These are phyloP conservation scores for Carpatolechia fugitivella DNA, from an alignment of 2,888 invertebrate genomes.

Conservation along the genomic window DNA sequence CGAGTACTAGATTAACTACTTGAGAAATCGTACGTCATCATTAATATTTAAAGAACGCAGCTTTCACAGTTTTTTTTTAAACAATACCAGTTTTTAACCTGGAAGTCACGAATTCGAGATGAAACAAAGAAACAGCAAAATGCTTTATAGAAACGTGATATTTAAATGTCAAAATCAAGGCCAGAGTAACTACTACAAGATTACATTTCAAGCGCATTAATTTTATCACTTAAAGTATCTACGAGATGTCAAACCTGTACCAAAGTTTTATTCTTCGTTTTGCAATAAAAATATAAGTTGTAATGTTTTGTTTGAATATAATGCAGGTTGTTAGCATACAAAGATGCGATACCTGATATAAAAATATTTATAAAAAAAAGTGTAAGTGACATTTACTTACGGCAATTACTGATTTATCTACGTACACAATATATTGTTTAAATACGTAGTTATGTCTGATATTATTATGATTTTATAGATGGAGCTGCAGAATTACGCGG, in stretches of 20 bases:
- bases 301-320: not conserved
- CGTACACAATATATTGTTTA: no score
- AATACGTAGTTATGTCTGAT: no score
- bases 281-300: no score
- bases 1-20: no score
- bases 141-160: not conserved
- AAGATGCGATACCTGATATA: not conserved
- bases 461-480: no score
- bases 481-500: no score
- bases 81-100: not conserved
- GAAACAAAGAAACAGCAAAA: not conserved
- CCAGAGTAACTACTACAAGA: slow-evolving; percentile 11
- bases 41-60: not conserved
- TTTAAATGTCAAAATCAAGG: slow-evolving; percentile 11
- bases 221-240: not conserved
- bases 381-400: not conserved
- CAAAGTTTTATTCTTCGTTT: not conserved
- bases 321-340: not conserved
- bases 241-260: not conserved
- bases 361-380: not conserved
- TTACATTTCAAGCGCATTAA: not conserved
- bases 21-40: no score
- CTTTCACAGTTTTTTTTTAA: not conserved
- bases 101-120: not conserved
- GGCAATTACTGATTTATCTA: no score